Evolutionary conservation across 2,797 vertebrate genomes (phyloP), one percentile per base, ranked within the genome.

Genomic region (Zenarchopterus dispar): DNA sequence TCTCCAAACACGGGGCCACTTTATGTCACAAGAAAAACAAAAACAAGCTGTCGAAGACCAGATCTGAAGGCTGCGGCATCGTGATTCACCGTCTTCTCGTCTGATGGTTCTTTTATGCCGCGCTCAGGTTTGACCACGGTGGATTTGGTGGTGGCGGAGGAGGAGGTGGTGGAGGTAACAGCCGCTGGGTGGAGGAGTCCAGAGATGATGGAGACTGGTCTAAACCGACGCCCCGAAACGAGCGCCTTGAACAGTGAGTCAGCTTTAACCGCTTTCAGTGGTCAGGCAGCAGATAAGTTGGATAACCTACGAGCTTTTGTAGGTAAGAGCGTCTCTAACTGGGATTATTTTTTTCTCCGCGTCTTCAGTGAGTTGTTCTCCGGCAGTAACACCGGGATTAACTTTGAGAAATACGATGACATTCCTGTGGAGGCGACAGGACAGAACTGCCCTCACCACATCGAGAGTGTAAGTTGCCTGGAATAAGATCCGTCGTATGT

Each of bases 331-430:
- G 28, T 28, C 8, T 50, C 18, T 0, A 18, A 53, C 18, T 21
- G 5, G 0, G 6, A 26, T 3, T 39, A 48, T 8, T 69, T 15
- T n/a, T 2, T 13, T 42, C 11, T 2, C 19, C 39, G 4, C 52
- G 3, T 47, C 21, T 44, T 15, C 18, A 98, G 97, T 55, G 97
- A 99, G 75, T 89, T 99, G 9, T 99, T 98, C 82, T 93, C 97
- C 66, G 96, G 89, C 89, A 94, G 97, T 60, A 98, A 99, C 89
- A 98, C 96, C 56, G 97, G 97, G 78, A 99, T 99, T 86, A 99
- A 99, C 84, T 99, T 99, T 92, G 97, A 99, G 90, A 99, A 98
- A 77, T 99, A 98, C 0, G 97, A 98, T 62, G 97, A 98, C 92
- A 99, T 99, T 94, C 97, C 97, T 41, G 97, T 99, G 61, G 97